phyloP scores from a whole-genome alignment of 2,888 invertebrate species.

The Neoascia interrupta region DNA sequence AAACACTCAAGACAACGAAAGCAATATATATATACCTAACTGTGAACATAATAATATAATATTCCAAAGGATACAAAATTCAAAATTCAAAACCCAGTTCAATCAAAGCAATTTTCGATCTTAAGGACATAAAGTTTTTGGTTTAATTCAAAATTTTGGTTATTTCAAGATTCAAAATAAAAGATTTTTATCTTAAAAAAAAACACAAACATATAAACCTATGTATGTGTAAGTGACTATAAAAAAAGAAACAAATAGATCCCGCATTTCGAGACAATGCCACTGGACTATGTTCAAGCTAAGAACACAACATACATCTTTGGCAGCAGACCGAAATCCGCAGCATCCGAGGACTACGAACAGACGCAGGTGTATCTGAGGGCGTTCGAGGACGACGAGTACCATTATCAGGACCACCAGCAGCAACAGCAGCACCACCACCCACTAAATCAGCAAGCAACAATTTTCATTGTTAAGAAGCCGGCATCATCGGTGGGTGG shows the following conservation, averaged over 20 bases:
- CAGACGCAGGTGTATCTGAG: constrained; percentile 48
- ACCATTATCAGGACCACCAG: constrained; percentile 51
- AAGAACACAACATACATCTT: constrained; percentile 61
- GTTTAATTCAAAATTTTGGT: background rate
- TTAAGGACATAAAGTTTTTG: constrained; percentile 47
- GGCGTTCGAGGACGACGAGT: constrained; percentile 46
- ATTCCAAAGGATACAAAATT: constrained; percentile 59
- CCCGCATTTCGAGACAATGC: constrained; percentile 54
- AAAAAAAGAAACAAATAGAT: background rate
- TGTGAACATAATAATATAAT: constrained; percentile 75
- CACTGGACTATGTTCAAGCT: constrained; percentile 66
- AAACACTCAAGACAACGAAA: constrained; percentile 78
- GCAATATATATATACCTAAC: constrained; percentile 76
- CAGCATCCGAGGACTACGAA: constrained; percentile 38
- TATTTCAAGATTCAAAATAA: constrained; percentile 13
- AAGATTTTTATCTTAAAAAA: constrained; percentile 42
- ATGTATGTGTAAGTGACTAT: constrained; percentile 11
- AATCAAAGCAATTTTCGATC: constrained; percentile 67
- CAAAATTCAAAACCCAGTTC: constrained; percentile 41
- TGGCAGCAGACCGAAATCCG: constrained; percentile 44
- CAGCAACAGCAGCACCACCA: constrained; percentile 58
- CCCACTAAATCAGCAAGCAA: constrained; percentile 64
- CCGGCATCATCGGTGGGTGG: constrained; percentile 24
- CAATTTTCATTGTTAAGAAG: constrained; percentile 65
- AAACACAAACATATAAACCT: background rate